A percentile compares a stretch with the other conserved stretches of the same genome.
Conservation (phyloP, 2,888 invertebrate species). For the Apantesis nais region DNA sequence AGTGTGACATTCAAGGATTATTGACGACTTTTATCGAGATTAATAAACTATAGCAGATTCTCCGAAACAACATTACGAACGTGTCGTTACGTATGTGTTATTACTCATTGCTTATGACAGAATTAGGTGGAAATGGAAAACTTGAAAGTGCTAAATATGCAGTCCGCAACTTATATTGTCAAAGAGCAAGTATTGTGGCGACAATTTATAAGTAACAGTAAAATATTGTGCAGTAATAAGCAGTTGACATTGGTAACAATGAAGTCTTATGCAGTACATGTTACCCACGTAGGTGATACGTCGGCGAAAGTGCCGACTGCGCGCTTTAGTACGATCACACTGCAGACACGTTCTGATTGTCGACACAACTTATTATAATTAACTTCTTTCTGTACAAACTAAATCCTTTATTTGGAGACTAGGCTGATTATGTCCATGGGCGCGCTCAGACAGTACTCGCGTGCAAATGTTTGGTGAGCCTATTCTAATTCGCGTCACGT, state of each 20-base stretch:
- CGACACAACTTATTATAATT: slow-evolving; percentile 27
- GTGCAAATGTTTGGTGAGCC: slow-evolving; percentile 7
- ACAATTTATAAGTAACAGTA: slow-evolving; percentile 4
- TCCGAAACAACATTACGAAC: not conserved
- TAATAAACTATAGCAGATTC: not conserved
- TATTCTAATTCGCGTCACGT: slow-evolving; percentile 24
- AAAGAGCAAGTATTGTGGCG: not conserved
- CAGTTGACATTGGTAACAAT: slow-evolving; percentile 20
- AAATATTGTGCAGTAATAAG: slow-evolving; percentile 9
- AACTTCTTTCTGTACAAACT: slow-evolving; percentile 9
- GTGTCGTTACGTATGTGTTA: not conserved
- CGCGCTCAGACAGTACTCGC: not conserved
- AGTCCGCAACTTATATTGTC: not conserved
- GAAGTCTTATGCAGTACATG: slow-evolving; percentile 4
- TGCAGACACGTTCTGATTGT: slow-evolving; percentile 27
- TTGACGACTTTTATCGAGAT: not conserved
- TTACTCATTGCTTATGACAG: not conserved
- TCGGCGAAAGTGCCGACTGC: slow-evolving; percentile 31
- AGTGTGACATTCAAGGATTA: not conserved
- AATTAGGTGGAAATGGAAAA: not conserved
- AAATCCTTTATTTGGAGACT: slow-evolving; percentile 6
- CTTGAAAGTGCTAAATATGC: not conserved
- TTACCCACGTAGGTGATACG: not conserved
- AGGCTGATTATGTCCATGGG: not conserved
- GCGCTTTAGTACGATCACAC: slow-evolving; percentile 11